A percentile compares a stretch with the other conserved stretches of the same genome.
These are phyloP conservation scores for Alligator sinensis DNA, from an alignment of 2,113 vertebrate genomes.

Conservation along the genomic window DNA sequence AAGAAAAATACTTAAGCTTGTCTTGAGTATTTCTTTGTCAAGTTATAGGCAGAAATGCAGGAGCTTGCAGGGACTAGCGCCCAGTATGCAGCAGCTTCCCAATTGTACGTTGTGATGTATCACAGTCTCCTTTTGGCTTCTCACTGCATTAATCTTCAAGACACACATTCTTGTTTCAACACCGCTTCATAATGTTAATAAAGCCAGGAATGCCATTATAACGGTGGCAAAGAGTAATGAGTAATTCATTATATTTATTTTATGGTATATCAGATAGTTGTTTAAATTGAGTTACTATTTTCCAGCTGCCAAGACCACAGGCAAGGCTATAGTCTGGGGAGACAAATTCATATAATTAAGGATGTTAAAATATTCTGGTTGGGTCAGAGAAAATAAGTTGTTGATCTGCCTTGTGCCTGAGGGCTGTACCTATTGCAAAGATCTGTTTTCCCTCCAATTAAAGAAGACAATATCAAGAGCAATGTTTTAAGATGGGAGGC, in stretches of 20 bases:
- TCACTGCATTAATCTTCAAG: not conserved
- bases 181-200: constrained; percentile 19
- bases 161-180: not conserved
- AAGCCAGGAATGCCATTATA: not conserved
- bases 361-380: constrained; percentile 32
- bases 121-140: not conserved
- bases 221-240: constrained; percentile 23
- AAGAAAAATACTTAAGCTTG: not conserved
- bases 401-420: not conserved
- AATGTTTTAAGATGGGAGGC: not conserved
- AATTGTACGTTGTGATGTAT: not conserved
- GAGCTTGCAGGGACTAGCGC: not conserved
- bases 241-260: constrained; percentile 44
- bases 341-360: not conserved
- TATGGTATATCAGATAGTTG: constrained; percentile 9
- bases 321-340: constrained; percentile 14
- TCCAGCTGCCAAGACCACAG: not conserved
- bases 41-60: not conserved
- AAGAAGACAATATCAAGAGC: not conserved
- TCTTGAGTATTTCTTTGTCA: not conserved
- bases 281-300: constrained; percentile 44
- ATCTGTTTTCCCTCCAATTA: not conserved
- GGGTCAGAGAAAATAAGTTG: constrained; percentile 13
- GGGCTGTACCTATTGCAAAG: constrained; percentile 21
- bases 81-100: not conserved